Evolutionary conservation across 2,888 invertebrate species (phyloP).

Genomic region (Pandemis heparana): DNA sequence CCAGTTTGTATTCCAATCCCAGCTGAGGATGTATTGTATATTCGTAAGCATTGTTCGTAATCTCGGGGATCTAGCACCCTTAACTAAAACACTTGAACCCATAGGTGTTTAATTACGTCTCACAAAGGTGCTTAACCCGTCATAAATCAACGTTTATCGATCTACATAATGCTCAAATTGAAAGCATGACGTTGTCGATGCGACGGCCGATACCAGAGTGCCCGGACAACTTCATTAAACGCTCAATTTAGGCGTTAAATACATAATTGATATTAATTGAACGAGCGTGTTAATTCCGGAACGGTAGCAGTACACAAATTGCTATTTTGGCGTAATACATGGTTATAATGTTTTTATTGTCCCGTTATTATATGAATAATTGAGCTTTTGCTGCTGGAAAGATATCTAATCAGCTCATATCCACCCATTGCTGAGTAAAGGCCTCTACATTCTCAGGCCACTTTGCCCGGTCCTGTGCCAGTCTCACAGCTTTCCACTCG

Average conservation of each 20-base stretch:
- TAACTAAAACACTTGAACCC: not conserved
- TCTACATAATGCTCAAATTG: slow-evolving; percentile 50
- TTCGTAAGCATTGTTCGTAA: too few species aligned
- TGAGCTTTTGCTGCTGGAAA: not conserved
- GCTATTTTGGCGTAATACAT: slow-evolving; percentile 17
- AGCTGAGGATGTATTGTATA: too few species aligned
- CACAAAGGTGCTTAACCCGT: slow-evolving; percentile 4
- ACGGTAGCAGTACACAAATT: slow-evolving; percentile 18
- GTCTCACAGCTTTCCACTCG: too few species aligned
- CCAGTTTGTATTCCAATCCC: too few species aligned
- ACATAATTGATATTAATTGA: slow-evolving; percentile 52
- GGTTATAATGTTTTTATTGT: not conserved
- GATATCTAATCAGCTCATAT: too few species aligned
- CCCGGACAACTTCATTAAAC: slow-evolving; percentile 18
- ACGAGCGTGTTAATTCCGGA: slow-evolving; percentile 43
- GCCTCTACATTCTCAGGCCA: too few species aligned
- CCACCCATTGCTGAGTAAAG: too few species aligned
- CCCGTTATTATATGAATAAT: not conserved
- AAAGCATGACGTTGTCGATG: slow-evolving; percentile 21
- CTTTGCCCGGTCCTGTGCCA: too few species aligned
- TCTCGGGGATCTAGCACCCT: not conserved
- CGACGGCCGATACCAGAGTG: not conserved
- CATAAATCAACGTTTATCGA: slow-evolving; percentile 47
- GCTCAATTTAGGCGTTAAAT: slow-evolving; percentile 24
- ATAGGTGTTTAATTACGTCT: not conserved